Evolutionary conservation across 92 coral and sea anemone species (phyloP), one percentile per base, ranked within the genome.

Genomic region (Phenganax stokvisi): DNA sequence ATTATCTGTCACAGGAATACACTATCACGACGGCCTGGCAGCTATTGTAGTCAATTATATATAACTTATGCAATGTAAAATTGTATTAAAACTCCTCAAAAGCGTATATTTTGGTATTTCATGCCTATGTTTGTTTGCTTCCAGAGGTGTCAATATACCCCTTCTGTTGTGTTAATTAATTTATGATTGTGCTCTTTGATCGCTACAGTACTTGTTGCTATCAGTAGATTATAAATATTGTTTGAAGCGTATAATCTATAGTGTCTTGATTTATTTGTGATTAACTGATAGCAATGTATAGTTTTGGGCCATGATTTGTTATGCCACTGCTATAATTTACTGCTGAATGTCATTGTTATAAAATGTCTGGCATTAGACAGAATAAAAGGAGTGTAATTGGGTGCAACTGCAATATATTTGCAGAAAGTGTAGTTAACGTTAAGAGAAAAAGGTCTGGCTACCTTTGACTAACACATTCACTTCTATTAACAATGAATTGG

Each of bases 1-100:
- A 74, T 54, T 53, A 74, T 74, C 79, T 74, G 79, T 74, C 79
- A 54, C 16, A 60, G 31, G 28, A n/a, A 52, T 55, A 13, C 28
- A 8, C 62, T 29, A 27, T 7, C 28, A 13, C 12, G 44, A 52
- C 30, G 10, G 47, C 51, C 0, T 37, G 10, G 72, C 10, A 30
- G 28, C 51, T 10, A 37, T 27, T 66, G 51, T 27, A 66, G 31
- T 0, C 12, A 10, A 9, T 10, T 29, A 66, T 5, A 27, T 66
- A 27, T 25, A 20, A 9, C 51, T 9, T 20, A 9, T 37, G 72
- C 10, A 1, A 13, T 20, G 9, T 66, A 27, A 51, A 30, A 66
- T 27, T 25, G 8, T 1, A 61, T 61, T 13, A 61, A 61, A 61
- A 17, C 16, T 13, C 16, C 28, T 66, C 31, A 12, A 66, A 66